Conservation (phyloP, 2,888 invertebrate species). For the Vesta saturnalis region DNA sequence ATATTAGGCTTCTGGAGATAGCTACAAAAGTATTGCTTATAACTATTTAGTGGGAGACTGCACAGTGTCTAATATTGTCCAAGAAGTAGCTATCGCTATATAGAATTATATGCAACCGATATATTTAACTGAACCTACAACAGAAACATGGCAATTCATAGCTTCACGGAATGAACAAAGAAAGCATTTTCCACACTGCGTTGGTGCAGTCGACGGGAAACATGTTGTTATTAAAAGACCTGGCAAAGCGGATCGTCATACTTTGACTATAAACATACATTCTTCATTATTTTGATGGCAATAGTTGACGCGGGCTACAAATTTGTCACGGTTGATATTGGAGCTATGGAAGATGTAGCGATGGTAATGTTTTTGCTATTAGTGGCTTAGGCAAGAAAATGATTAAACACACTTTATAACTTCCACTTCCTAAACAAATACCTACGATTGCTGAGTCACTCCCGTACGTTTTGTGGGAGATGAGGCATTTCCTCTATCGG, state of each 20-base stretch:
- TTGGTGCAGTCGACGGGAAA: constrained; percentile 8
- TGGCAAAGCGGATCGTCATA: too few species aligned
- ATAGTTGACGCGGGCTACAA: constrained; percentile 14
- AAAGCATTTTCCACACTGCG: constrained; percentile 21
- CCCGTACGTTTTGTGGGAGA: constrained; percentile 40
- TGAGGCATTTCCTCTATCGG: constrained; percentile 42
- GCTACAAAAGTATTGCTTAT: constrained; percentile 11
- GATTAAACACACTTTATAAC: constrained; percentile 10
- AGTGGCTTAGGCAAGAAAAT: constrained; percentile 16
- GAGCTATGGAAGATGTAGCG: constrained; percentile 8
- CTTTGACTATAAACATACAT: constrained; percentile 11
- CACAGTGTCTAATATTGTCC: constrained; percentile 6
- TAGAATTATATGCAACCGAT: constrained; percentile 5
- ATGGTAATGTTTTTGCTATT: constrained; percentile 3
- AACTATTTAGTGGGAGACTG: constrained; percentile 1
- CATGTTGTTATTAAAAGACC: constrained; percentile 11
- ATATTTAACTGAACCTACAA: constrained; percentile 21
- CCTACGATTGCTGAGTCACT: constrained; percentile 15
- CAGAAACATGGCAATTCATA: constrained; percentile 14
- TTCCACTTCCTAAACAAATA: constrained; percentile 8
- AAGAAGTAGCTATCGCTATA: not conserved
- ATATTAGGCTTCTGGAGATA: not conserved
- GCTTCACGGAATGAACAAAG: constrained; percentile 18
- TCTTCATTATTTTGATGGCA: constrained; percentile 3
- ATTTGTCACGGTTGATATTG: constrained; percentile 11